Percentiles rank a stretch among this genome's conserved stretches.
These are phyloP conservation scores for Heliconius eleuchia DNA, from an alignment of 1,140 invertebrate species.

Conservation along the genomic window DNA sequence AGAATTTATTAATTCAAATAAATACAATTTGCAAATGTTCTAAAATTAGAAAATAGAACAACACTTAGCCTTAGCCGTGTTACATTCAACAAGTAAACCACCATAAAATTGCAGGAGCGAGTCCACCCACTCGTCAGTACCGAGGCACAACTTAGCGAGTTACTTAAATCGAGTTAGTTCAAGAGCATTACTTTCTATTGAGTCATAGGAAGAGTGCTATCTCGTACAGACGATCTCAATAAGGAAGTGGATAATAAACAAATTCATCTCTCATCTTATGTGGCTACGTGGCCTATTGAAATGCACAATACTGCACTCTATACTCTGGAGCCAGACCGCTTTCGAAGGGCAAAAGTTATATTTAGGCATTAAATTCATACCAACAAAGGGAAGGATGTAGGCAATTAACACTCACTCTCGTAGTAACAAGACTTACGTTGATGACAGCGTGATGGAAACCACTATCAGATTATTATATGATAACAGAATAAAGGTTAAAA, in stretches of 20 bases:
- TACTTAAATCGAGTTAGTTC: conserved; percentile 68
- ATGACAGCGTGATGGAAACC: conserved; percentile 38
- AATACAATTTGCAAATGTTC: neutral
- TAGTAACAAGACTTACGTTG: conserved; percentile 43
- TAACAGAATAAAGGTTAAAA: conserved; percentile 5
- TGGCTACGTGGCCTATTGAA: conserved; percentile 75
- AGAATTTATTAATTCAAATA: neutral
- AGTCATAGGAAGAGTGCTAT: conserved; percentile 80
- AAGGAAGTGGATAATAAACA: conserved; percentile 81
- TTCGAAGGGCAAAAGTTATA: conserved; percentile 70
- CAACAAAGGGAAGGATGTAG: conserved; percentile 77
- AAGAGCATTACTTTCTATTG: conserved; percentile 79
- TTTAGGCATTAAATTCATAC: conserved; percentile 76
- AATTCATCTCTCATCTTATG: conserved; percentile 80
- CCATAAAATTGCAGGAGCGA: conserved; percentile 43
- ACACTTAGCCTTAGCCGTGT: neutral
- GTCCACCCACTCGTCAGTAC: conserved; percentile 61
- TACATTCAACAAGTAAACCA: conserved; percentile 23
- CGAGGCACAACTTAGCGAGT: conserved; percentile 53
- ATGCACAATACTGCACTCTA: conserved; percentile 80
- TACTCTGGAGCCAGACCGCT: conserved; percentile 56
- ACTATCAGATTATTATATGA: conserved; percentile 44
- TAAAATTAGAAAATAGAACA: conserved; percentile 3
- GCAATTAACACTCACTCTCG: conserved; percentile 75
- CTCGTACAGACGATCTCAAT: conserved; percentile 79